These are phyloP conservation scores for Drosophila biarmipes DNA, from an alignment of 1,140 invertebrate species.

Conservation along the genomic window DNA sequence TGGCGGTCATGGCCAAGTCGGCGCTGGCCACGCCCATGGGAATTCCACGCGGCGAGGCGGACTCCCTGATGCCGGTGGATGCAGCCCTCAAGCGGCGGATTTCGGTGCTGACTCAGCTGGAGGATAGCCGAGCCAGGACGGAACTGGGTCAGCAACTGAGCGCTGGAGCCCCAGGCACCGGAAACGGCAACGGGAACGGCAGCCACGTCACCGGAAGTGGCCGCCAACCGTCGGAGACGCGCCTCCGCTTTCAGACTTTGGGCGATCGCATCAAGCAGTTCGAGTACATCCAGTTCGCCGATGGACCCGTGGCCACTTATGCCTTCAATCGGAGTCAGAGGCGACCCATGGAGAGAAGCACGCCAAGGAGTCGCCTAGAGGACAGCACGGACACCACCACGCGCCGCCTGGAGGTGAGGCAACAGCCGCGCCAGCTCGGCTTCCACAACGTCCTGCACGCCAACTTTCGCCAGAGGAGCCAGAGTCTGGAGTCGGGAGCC, in stretches of 20 bases:
- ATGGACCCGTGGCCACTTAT: slow-evolving; percentile 47
- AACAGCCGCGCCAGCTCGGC: slow-evolving; percentile 6
- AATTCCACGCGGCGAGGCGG: neutral
- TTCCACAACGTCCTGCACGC: slow-evolving; percentile 44
- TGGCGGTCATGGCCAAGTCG: slow-evolving; percentile 37
- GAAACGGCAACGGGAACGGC: neutral
- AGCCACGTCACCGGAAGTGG: neutral
- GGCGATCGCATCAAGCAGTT: slow-evolving; percentile 55
- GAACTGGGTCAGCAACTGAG: slow-evolving; percentile 4
- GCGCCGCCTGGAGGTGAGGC: neutral
- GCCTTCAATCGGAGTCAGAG: slow-evolving; percentile 38
- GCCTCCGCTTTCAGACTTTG: slow-evolving; percentile 42
- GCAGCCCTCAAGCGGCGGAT: slow-evolving; percentile 36
- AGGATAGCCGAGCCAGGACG: neutral
- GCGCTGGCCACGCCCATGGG: neutral
- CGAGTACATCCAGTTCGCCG: slow-evolving; percentile 58
- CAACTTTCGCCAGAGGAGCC: slow-evolving; percentile 39
- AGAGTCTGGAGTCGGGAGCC: slow-evolving; percentile 1
- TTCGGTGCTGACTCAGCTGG: slow-evolving; percentile 1
- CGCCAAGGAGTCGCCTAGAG: neutral
- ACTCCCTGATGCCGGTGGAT: slow-evolving; percentile 52
- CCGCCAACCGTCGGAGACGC: slow-evolving; percentile 4
- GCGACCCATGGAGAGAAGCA: neutral
- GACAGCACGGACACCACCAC: no score
- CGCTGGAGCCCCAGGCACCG: neutral